Percentiles rank a stretch among this genome's conserved stretches.
phyloP scores from a whole-genome alignment of 1,140 invertebrate species.

The Gryllus bimaculatus region DNA sequence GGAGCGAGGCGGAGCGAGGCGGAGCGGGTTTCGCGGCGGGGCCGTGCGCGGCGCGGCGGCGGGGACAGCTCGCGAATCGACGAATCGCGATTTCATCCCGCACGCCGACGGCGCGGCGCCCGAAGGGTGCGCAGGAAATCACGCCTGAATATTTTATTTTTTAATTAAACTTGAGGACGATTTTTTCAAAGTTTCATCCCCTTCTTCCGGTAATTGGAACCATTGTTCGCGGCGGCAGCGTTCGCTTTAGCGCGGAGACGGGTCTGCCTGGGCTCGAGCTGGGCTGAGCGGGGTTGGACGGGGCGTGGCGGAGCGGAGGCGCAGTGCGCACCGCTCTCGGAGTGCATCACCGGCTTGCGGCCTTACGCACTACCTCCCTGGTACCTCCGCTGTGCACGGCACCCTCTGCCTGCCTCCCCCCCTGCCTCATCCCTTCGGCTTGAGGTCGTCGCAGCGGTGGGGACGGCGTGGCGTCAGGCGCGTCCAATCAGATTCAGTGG shows the following conservation, averaged over 20 bases:
- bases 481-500: not conserved
- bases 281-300: too few relatives aligned
- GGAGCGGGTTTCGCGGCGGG: too few relatives aligned
- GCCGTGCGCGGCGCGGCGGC: too few relatives aligned
- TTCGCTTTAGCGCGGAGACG: not conserved
- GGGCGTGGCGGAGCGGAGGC: too few relatives aligned
- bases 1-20: too few relatives aligned
- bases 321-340: too few relatives aligned
- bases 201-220: not conserved
- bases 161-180: not conserved
- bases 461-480: not conserved
- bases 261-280: too few relatives aligned
- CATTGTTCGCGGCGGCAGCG: not conserved
- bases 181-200: conserved; percentile 1
- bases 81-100: too few relatives aligned
- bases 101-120: not conserved
- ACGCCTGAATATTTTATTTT: conserved; percentile 5
- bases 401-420: not conserved
- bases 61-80: too few relatives aligned
- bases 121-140: not conserved
- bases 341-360: too few relatives aligned
- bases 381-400: not conserved
- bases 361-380: too few relatives aligned
- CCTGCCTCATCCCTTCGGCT: not conserved
- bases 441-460: not conserved